Conservation (phyloP, 1,140 invertebrate species). For the Apis dorsata region DNA sequence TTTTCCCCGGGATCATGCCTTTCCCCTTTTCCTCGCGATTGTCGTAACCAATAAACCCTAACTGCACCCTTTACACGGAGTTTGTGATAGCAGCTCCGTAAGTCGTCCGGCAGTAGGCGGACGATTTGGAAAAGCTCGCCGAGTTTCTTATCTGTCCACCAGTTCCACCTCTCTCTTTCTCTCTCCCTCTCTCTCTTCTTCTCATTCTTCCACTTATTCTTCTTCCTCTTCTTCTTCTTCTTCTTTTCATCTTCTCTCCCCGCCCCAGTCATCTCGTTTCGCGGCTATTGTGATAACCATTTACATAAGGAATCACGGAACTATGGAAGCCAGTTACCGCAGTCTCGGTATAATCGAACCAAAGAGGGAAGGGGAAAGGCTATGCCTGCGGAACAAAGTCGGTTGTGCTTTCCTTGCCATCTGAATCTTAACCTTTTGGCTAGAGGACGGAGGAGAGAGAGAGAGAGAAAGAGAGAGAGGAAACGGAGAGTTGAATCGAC, state of each 20-base stretch:
- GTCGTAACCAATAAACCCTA: conserved; percentile 64
- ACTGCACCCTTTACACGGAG: conserved; percentile 62
- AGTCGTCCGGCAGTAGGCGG: conserved; percentile 44
- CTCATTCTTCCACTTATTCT: not conserved
- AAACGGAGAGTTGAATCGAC: conserved; percentile 6
- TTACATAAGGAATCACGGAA: conserved; percentile 71
- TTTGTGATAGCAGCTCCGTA: conserved; percentile 54
- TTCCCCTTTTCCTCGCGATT: conserved; percentile 34
- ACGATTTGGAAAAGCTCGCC: conserved; percentile 65
- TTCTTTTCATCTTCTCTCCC: not conserved
- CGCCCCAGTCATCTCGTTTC: conserved; percentile 50
- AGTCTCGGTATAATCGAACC: conserved; percentile 39
- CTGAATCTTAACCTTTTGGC: conserved; percentile 41
- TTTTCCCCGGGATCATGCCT: conserved; percentile 23
- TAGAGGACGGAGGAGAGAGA: not conserved
- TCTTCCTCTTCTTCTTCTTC: not conserved
- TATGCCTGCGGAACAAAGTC: conserved; percentile 23
- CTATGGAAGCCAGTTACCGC: conserved; percentile 64
- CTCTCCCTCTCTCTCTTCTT: conserved; percentile 19
- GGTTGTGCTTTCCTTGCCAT: conserved; percentile 13
- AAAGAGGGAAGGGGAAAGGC: conserved; percentile 14
- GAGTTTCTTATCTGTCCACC: conserved; percentile 60
- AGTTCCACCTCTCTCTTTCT: conserved; percentile 28
- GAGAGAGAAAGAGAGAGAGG: too few species aligned
- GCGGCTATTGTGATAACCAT: conserved; percentile 71